Base-by-base conservation (phyloP, 2,888 invertebrate species). In the Apodemia duryi region DNA sequence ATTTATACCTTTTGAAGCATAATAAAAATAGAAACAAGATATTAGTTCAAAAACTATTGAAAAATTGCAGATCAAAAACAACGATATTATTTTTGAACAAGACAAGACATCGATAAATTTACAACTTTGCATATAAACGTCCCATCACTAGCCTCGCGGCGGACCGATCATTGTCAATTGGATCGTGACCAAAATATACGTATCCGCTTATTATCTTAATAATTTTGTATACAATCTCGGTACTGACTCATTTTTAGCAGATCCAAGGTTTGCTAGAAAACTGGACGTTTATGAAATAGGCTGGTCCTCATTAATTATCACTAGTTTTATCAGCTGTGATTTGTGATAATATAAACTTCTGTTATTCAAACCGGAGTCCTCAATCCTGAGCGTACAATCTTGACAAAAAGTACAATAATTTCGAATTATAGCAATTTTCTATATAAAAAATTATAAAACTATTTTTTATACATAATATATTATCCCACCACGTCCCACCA, bases 171-270 rank as follows among this genome's bases (percentile, higher is more conserved):
- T 88, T 91, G 91, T 87, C 91, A 91, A 91, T 91, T 85, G 88
- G 85, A 82, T 91, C 91, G 91, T 91, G 91, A 91, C 87, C 88
- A 84, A 90, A 90, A 89, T 88, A 81, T 88, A 89, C 84, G 86
- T 91, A 90, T 91, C 91, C 84, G 86, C 88, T 90, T 90, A 91
- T 91, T 91, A 91, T 89, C 88, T 86, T 83, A 87, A 90, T 86
- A 88, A 91, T 90, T 90, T 89, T 84, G 85, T 88, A 82, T 80
- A 87, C 84, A 86, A 85, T 88, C 84, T 83, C 78, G 80, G 76
- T 75, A 79, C 84, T 87, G 89, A 88, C 82, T 91, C 88, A 90
- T 86, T 89, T 89, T 89, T 87, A 85, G 83, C 75, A 75, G 74
- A 86, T 77, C 81, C 88, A 87, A 90, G 88, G 88, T 82, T 87